A percentile compares a stretch with the other conserved stretches of the same genome.
phyloP scores from a whole-genome alignment of 2,888 invertebrate genomes.

The Mythimna albipuncta region DNA sequence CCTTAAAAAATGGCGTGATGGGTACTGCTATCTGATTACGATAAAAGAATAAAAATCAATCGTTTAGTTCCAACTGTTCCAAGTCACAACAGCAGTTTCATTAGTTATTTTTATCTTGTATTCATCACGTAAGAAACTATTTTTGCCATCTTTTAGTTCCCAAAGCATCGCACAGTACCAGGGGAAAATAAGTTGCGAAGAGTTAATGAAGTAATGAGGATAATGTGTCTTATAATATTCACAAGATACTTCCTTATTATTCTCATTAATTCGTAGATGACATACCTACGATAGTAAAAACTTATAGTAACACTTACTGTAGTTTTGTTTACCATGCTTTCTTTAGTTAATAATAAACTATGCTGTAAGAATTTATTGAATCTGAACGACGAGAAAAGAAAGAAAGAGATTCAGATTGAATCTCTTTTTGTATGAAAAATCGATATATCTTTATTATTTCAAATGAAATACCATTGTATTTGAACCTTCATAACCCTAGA shows the following conservation, averaged over 20 bases:
- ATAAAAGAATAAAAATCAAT: neutral
- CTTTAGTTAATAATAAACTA: neutral
- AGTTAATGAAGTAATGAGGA: conserved; percentile 3
- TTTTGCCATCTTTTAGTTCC: neutral
- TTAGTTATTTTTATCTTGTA: neutral
- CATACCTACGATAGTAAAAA: neutral
- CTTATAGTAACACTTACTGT: neutral
- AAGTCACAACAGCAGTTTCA: neutral
- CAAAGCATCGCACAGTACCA: neutral
- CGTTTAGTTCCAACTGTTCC: neutral
- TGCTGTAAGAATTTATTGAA: neutral
- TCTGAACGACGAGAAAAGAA: too few species aligned
- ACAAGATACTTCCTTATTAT: neutral
- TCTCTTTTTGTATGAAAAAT: too few species aligned
- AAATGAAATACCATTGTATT: neutral
- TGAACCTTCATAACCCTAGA: neutral
- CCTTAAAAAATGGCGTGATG: too few species aligned
- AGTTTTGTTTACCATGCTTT: neutral
- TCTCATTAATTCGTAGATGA: neutral
- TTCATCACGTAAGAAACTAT: neutral
- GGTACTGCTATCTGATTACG: neutral
- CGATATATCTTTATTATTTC: too few species aligned
- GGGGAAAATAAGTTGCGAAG: conserved; percentile 3
- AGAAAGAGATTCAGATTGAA: too few species aligned
- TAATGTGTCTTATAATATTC: conserved; percentile 1